phyloP scores from a whole-genome alignment of 2,113 vertebrate species.

The Rhynchopsitta pachyrhyncha region DNA sequence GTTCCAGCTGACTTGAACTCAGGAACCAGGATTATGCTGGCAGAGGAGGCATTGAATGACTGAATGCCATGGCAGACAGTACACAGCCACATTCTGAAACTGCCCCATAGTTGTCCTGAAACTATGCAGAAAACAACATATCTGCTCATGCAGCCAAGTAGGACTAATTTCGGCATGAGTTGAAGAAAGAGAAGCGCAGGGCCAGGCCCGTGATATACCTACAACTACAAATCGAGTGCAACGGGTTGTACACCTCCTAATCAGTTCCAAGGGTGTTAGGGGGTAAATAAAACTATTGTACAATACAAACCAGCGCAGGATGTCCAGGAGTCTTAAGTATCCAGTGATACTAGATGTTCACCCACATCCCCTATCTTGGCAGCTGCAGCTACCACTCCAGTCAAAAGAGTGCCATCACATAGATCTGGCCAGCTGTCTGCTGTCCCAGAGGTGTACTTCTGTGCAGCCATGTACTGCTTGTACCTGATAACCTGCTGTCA shows the following conservation, averaged over 20 bases:
- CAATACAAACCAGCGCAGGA: not conserved
- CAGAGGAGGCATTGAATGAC: not conserved
- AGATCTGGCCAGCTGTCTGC: not conserved
- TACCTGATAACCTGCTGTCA: not conserved
- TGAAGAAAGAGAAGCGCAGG: not conserved
- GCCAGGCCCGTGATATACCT: not conserved
- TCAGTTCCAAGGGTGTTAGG: not conserved
- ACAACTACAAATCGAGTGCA: not conserved
- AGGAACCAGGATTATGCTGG: not conserved
- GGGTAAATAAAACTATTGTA: not conserved
- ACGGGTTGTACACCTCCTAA: not conserved
- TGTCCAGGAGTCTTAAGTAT: not conserved
- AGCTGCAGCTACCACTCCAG: not conserved
- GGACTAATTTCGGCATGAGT: not conserved
- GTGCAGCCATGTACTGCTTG: not conserved
- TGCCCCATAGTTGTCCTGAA: not conserved
- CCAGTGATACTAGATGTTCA: not conserved
- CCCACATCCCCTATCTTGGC: not conserved
- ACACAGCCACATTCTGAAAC: not conserved
- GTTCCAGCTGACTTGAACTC: not conserved
- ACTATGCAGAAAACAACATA: not conserved
- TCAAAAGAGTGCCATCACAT: not conserved
- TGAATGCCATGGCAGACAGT: not conserved
- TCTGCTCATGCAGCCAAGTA: not conserved
- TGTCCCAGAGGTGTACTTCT: not conserved